These are phyloP conservation scores for Artemia sinica DNA, from an alignment of 2,888 invertebrate genomes.

Conservation along the genomic window DNA sequence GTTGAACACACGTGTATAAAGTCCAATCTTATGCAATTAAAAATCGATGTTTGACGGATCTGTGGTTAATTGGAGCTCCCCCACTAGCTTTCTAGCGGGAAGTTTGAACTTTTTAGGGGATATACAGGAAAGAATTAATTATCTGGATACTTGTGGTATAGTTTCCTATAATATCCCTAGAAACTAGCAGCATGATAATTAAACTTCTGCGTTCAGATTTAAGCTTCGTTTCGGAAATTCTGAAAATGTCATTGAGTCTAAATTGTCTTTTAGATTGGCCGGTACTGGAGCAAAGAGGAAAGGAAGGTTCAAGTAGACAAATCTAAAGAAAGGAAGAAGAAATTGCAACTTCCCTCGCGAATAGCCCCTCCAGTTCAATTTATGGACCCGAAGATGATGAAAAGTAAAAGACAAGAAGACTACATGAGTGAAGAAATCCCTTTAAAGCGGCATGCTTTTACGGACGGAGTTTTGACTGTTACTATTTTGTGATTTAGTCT, in stretches of 20 bases:
- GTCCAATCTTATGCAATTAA: no score
- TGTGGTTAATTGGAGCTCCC: no score
- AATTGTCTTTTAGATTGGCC: conserved; percentile 29
- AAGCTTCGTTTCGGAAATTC: no score
- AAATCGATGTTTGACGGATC: no score
- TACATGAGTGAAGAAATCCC: background rate
- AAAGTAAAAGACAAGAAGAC: background rate
- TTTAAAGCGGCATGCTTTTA: background rate
- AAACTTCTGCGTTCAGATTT: no score
- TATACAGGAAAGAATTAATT: no score
- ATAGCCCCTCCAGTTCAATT: background rate
- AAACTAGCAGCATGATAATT: no score
- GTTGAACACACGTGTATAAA: no score
- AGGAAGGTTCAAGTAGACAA: conserved; percentile 36
- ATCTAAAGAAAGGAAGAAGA: conserved; percentile 31
- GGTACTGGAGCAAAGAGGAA: conserved; percentile 37
- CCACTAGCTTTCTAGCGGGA: no score
- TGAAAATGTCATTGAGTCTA: background rate
- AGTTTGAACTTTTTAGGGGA: no score
- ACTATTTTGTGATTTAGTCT: background rate
- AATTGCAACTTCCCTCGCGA: background rate
- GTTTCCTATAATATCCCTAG: no score
- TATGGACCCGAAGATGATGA: background rate
- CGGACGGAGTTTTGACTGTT: background rate
- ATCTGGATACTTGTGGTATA: no score